Percentiles rank a stretch among this genome's conserved stretches.
phyloP scores from a whole-genome alignment of 1,140 invertebrate species.

The Venturia canescens region DNA sequence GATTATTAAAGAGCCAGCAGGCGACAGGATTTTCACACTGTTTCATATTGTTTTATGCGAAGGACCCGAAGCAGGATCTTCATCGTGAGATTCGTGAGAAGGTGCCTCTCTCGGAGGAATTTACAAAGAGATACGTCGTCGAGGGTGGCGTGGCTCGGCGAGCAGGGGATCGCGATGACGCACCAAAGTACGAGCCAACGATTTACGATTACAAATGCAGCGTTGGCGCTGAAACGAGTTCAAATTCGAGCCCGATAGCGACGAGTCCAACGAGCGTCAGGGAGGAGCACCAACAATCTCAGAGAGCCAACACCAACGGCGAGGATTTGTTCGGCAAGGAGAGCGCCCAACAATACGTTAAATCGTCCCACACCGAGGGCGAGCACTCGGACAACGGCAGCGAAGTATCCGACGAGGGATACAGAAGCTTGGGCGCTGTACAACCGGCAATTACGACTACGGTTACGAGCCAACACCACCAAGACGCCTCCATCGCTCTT shows the following conservation, averaged over 20 bases:
- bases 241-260: slow-evolving; percentile 73
- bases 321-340: slow-evolving; percentile 65
- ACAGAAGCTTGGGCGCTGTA: slow-evolving; percentile 86
- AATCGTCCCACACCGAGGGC: slow-evolving; percentile 69
- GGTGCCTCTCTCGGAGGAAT: slow-evolving; percentile 68
- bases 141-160: slow-evolving; percentile 71
- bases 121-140: slow-evolving; percentile 71
- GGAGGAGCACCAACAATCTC: slow-evolving; percentile 58
- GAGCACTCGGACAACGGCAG: slow-evolving; percentile 89
- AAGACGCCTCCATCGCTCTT: slow-evolving; percentile 68
- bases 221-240: slow-evolving; percentile 71
- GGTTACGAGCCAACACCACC: slow-evolving; percentile 62
- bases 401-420: slow-evolving; percentile 92
- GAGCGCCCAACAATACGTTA: slow-evolving; percentile 59
- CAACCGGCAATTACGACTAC: slow-evolving; percentile 77
- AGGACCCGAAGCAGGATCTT: slow-evolving; percentile 68
- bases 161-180: slow-evolving; percentile 66
- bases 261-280: slow-evolving; percentile 67
- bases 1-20: too few species aligned
- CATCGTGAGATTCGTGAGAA: slow-evolving; percentile 67
- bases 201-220: slow-evolving; percentile 74
- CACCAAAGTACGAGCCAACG: slow-evolving; percentile 71
- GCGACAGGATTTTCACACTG: too few species aligned
- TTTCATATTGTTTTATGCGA: neutral
- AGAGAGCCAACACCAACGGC: slow-evolving; percentile 25